A percentile compares a stretch with the other conserved stretches of the same genome.
Conservation (phyloP, 2,113 vertebrate genomes). For the Elgaria multicarinata region DNA sequence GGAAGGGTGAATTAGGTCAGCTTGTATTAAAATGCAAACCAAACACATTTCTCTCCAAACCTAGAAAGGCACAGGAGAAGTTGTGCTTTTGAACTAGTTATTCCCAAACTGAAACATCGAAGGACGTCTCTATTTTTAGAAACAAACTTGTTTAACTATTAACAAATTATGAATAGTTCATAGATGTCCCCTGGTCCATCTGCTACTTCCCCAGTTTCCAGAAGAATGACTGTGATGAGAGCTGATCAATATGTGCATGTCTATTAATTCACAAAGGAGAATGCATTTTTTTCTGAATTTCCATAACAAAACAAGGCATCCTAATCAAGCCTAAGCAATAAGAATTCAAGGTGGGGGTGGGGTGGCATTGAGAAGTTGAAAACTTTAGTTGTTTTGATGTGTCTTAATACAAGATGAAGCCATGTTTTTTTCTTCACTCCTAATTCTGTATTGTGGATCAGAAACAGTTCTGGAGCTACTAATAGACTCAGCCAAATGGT, state of each 20-base stretch:
- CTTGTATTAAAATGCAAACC: no score
- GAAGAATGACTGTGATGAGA: constrained; percentile 8
- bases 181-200: neutral
- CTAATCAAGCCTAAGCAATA: neutral
- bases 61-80: no score
- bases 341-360: no score
- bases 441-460: neutral
- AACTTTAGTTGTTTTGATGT: neutral
- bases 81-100: neutral
- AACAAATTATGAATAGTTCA: constrained; percentile 7
- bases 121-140: neutral
- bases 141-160: constrained; percentile 14
- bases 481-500: neutral
- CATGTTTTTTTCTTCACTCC: neutral
- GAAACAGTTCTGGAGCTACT: neutral
- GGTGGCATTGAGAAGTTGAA: neutral
- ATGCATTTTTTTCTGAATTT: neutral
- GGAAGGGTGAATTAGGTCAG: no score
- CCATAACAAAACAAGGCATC: neutral
- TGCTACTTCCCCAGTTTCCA: neutral
- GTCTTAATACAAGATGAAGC: neutral
- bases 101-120: neutral
- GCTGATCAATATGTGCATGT: neutral
- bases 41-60: no score
- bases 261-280: constrained; percentile 8